These are phyloP conservation scores for Erethizon dorsatum DNA, from an alignment of 2,797 vertebrate species.

Conservation along the genomic window DNA sequence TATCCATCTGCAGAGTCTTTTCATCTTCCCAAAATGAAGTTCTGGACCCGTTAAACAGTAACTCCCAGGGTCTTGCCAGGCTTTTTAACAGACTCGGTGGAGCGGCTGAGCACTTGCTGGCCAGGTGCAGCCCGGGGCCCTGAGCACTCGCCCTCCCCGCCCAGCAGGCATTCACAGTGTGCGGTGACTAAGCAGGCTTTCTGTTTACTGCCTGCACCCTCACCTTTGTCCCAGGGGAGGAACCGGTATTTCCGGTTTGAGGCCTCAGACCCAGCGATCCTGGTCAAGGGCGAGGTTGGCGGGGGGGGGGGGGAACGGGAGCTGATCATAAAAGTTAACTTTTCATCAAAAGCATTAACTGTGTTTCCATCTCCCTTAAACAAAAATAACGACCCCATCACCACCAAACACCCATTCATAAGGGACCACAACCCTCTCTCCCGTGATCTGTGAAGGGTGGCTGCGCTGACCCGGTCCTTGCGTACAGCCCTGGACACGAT, in stretches of 20 bases:
- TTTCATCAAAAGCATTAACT: neutral
- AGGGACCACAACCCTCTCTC: neutral
- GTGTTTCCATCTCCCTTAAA: neutral
- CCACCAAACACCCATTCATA: neutral
- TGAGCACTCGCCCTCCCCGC: neutral
- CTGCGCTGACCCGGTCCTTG: neutral
- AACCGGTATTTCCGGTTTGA: constrained; percentile 89
- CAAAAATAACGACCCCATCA: neutral
- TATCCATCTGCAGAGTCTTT: neutral
- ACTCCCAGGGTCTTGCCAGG: neutral
- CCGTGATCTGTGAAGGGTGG: neutral
- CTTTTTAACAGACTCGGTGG: neutral
- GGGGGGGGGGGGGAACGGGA: constrained; percentile 65
- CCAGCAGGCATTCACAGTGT: neutral
- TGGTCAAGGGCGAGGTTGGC: neutral
- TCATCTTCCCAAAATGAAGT: neutral
- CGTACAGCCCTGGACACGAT: neutral
- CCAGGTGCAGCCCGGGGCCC: neutral
- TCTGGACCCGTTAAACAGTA: neutral
- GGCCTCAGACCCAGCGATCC: constrained; percentile 62
- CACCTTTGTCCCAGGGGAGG: constrained; percentile 78
- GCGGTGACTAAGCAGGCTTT: constrained; percentile 77
- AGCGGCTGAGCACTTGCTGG: neutral
- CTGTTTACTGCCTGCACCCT: neutral
- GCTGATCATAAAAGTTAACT: constrained; percentile 52